Conservation (phyloP, 2,113 vertebrate species). For the Chionis minor region DNA sequence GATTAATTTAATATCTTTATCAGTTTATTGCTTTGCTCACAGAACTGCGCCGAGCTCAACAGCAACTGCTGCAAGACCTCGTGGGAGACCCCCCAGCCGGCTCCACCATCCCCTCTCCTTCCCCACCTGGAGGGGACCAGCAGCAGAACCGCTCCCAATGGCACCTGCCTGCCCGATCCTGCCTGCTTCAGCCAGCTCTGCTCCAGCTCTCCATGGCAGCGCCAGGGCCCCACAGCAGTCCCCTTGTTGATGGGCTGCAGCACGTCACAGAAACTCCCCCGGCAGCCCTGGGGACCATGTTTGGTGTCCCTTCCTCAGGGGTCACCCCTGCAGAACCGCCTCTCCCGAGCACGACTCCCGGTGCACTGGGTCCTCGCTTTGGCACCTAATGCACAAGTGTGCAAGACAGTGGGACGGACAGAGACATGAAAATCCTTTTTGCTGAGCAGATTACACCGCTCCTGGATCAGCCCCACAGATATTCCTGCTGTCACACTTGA, state of each 20-base stretch:
- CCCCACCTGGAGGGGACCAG: not conserved
- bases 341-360: not conserved
- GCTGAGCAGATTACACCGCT: not conserved
- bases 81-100: accelerated
- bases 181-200: not conserved
- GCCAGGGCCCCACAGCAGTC: accelerated
- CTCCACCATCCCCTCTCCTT: not conserved
- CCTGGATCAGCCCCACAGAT: not conserved
- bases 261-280: accelerated
- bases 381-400: not conserved
- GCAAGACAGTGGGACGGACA: not conserved
- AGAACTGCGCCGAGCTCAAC: not conserved
- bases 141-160: not conserved
- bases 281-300: accelerated
- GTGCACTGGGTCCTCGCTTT: not conserved
- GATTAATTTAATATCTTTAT: not conserved
- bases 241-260: not conserved
- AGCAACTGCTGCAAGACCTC: not conserved
- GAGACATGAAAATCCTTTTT: not conserved
- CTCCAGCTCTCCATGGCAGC: not conserved
- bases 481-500: constrained; percentile 37
- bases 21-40: not conserved
- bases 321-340: accelerated
- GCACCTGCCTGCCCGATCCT: not conserved
- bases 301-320: not conserved